These are phyloP conservation scores for Aspidiotus rigidus DNA, from an alignment of 2,888 invertebrate genomes.

Conservation along the genomic window DNA sequence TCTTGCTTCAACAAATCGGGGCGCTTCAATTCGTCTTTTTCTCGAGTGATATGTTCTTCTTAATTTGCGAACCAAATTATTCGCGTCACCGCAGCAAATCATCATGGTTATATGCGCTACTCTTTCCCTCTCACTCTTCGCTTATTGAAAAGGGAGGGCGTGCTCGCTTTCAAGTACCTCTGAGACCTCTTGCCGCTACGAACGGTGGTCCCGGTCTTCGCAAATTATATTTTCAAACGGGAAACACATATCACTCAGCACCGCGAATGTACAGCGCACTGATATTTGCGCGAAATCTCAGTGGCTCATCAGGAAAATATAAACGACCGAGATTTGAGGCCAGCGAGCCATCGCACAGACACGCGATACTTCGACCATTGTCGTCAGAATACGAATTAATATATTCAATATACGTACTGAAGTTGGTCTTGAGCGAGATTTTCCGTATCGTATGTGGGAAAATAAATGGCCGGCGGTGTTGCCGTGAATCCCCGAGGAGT, in stretches of 20 bases:
- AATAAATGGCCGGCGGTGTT: not conserved
- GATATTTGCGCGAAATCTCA: no score
- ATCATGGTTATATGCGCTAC: no score
- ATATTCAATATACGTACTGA: not conserved
- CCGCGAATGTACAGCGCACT: no score
- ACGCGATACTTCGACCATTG: no score
- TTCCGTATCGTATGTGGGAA: not conserved
- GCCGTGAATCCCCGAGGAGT: not conserved
- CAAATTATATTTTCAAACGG: not conserved
- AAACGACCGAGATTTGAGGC: no score
- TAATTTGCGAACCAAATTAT: constrained; percentile 1
- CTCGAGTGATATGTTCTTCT: not conserved
- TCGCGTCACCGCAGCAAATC: not conserved
- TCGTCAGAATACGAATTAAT: no score
- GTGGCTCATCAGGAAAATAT: no score
- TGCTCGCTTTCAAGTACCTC: not conserved
- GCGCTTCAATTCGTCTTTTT: not conserved
- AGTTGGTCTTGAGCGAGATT: not conserved
- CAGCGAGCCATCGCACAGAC: no score
- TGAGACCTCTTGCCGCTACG: not conserved
- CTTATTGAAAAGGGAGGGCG: no score
- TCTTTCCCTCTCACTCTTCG: no score
- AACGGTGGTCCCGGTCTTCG: not conserved
- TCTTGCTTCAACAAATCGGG: not conserved
- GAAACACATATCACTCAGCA: no score